These are phyloP conservation scores for Andrena bicolor DNA, from an alignment of 2,888 invertebrate species.

Conservation along the genomic window DNA sequence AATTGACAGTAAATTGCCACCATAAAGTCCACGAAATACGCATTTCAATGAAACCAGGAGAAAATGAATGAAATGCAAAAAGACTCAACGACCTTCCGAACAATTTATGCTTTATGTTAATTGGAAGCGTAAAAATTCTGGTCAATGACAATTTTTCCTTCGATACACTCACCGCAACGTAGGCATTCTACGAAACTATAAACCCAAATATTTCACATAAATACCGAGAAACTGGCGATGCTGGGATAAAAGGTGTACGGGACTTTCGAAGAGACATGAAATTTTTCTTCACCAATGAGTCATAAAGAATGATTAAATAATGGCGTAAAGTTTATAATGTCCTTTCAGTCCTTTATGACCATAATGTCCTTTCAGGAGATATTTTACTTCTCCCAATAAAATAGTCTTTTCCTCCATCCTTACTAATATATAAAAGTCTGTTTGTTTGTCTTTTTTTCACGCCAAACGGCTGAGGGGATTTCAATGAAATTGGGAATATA, in stretches of 20 bases:
- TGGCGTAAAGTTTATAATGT: too few species aligned
- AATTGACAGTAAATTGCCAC: background rate
- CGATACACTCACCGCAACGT: background rate
- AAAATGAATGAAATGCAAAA: conserved; percentile 1
- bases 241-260: background rate
- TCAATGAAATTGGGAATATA: too few species aligned
- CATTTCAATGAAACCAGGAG: background rate
- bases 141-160: background rate
- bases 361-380: too few species aligned
- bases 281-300: background rate
- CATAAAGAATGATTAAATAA: background rate
- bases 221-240: background rate
- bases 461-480: too few species aligned
- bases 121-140: background rate
- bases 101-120: background rate
- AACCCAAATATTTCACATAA: background rate
- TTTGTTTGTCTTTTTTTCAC: too few species aligned
- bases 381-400: too few species aligned
- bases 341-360: too few species aligned
- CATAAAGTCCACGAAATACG: background rate
- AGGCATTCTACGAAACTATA: conserved; percentile 2
- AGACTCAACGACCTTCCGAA: background rate
- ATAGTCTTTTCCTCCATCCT: too few species aligned
- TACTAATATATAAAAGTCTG: too few species aligned
- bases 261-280: background rate